phyloP scores from a whole-genome alignment of 2,888 invertebrate genomes.

The Melanargia galathea region DNA sequence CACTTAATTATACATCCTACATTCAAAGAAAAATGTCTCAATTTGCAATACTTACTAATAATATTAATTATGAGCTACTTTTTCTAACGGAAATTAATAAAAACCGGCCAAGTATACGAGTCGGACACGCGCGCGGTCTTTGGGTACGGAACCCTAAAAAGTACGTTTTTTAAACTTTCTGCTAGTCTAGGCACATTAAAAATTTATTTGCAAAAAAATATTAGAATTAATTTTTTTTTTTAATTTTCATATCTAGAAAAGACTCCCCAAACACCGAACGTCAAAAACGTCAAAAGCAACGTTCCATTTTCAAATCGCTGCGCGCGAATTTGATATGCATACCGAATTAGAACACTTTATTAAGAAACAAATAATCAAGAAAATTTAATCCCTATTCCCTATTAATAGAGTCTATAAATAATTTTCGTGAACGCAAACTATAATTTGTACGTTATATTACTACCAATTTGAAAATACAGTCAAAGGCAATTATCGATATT shows the following conservation, averaged over 20 bases:
- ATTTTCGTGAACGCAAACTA: neutral
- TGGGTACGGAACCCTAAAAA: too few species aligned
- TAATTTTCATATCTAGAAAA: neutral
- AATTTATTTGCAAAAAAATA: too few species aligned
- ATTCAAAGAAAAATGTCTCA: neutral
- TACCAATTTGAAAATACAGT: neutral
- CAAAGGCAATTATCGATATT: neutral
- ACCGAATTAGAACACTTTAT: slow-evolving; percentile 37
- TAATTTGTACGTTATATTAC: neutral
- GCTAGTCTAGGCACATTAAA: too few species aligned
- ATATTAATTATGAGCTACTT: too few species aligned
- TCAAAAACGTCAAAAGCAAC: slow-evolving; percentile 61
- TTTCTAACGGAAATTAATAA: too few species aligned
- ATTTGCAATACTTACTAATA: neutral
- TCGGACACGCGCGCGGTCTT: too few species aligned
- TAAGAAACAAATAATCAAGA: slow-evolving; percentile 8
- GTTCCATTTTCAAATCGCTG: slow-evolving; percentile 53
- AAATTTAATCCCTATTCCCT: slow-evolving; percentile 24
- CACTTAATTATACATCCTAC: too few species aligned
- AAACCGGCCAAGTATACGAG: too few species aligned
- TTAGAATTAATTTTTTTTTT: neutral
- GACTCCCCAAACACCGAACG: slow-evolving; percentile 40
- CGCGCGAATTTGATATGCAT: slow-evolving; percentile 43
- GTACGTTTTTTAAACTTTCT: too few species aligned
- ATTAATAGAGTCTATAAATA: neutral